phyloP scores from a whole-genome alignment of 2,888 invertebrate genomes.

The Eristalinus sepulchralis region DNA sequence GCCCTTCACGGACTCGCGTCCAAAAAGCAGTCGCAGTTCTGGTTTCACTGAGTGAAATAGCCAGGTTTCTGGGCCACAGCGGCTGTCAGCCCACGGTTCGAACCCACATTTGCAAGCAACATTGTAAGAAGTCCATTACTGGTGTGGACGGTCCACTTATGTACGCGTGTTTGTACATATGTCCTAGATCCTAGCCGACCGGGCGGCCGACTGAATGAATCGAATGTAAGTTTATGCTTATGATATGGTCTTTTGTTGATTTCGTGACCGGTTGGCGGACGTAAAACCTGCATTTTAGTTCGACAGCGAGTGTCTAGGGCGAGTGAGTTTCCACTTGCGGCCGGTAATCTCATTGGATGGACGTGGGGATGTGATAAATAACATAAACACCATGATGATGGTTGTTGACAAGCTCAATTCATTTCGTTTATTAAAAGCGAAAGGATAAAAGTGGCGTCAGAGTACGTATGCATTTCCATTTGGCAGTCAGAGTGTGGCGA shows the following conservation, averaged over 20 bases:
- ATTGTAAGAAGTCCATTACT: conserved; percentile 3
- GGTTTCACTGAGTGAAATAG: neutral
- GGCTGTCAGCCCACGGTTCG: neutral
- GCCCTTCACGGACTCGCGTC: conserved; percentile 16
- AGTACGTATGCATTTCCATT: neutral
- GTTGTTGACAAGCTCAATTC: conserved; percentile 56
- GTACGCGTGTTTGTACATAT: conserved; percentile 20
- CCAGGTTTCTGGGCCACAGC: conserved; percentile 48
- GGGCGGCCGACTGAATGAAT: neutral
- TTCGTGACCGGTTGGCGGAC: conserved; percentile 24
- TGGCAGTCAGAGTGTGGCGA: neutral
- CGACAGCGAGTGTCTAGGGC: conserved; percentile 20
- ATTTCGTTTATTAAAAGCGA: conserved; percentile 61
- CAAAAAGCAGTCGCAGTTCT: conserved; percentile 22
- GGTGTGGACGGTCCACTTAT: conserved; percentile 49
- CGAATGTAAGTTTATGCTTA: conserved; percentile 52
- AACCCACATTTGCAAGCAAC: neutral
- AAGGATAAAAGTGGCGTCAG: conserved; percentile 10
- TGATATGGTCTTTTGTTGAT: conserved; percentile 20
- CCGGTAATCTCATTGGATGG: conserved; percentile 34
- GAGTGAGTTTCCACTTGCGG: conserved; percentile 35
- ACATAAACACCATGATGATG: conserved; percentile 50
- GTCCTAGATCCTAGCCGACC: conserved; percentile 5
- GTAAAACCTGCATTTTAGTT: conserved; percentile 64
- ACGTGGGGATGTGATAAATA: conserved; percentile 24